Base-by-base conservation (phyloP, 2,888 invertebrate species). In the Lucinisca nassula region DNA sequence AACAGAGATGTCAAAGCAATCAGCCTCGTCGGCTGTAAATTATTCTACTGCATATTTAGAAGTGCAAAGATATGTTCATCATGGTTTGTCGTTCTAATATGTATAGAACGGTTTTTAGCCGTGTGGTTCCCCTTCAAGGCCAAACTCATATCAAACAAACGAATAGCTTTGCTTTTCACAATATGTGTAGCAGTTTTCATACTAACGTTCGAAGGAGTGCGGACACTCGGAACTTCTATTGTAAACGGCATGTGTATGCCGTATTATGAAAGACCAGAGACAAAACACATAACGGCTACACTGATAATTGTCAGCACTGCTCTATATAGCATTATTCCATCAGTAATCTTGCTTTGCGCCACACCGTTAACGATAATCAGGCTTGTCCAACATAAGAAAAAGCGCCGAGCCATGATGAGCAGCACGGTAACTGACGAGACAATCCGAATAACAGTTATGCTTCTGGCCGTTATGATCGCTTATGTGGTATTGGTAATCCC, bases 401-500 rank as follows among this genome's bases (percentile, higher is more conserved):
- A 70, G 0, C 78, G 88, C 17, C 77, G 51, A 35, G 58, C 38
- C 35, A 76, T 70, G n/a, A 85, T 30, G 70, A 55, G 61, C 30
- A 37, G 38, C 45, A 77, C 30, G 2, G 76, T 67, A 17, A 21
- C 21, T 6, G 87, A 91, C 38, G 82, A 88, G 10, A 51, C 51
- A 51, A 4, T 21, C 21, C 85, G 79, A 38, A 84, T 90, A 3
- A 94, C 94, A 0, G 72, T 85, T 8, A 94, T 94, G 93, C 84
- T 94, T 49, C 61, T 94, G 3, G 88, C 85, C 12, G 89, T 92
- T 17, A 84, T 91, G 40, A 75, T 88, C 0, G 93, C 92, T 2
- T 94, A 91, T 76, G 87, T 93, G 32, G 27, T 92, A 24, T 88
- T 94, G 10, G 90, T 93, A 1, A 87, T 85, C 3, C 93, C 94